Conservation (phyloP, 37 sponge, comb jelly and placozoan species). For the Hormiphora californensis region DNA sequence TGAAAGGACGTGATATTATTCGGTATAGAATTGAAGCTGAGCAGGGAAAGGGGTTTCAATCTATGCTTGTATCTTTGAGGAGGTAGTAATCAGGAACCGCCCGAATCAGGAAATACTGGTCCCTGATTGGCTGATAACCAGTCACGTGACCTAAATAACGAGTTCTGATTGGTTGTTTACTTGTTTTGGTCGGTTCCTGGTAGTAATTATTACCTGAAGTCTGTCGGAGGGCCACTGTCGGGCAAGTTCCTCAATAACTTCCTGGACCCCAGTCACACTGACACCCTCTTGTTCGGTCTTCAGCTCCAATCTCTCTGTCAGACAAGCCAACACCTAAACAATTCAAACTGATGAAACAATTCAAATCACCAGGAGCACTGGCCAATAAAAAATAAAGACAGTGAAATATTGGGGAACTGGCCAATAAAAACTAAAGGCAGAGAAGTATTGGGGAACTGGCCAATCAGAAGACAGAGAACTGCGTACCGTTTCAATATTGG, state of each 20-base stretch:
- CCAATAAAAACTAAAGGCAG: background rate
- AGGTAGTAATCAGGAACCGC: too few species aligned
- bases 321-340: constrained; percentile 70
- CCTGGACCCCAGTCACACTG: constrained; percentile 67
- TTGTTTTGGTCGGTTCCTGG: too few species aligned
- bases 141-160: too few species aligned
- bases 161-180: too few species aligned
- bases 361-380: background rate
- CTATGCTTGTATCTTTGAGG: background rate
- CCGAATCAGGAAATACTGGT: too few species aligned
- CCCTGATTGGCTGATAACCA: too few species aligned
- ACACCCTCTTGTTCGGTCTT: constrained; percentile 62
- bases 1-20: constrained; percentile 23
- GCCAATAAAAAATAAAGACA: background rate
- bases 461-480: background rate
- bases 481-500: constrained; percentile 84
- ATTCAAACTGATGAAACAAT: background rate
- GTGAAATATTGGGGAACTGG: background rate
- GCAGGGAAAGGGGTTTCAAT: background rate
- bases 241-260: constrained; percentile 64
- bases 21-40: background rate
- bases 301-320: constrained; percentile 68
- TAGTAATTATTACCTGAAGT: constrained; percentile 66
- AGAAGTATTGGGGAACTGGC: background rate
- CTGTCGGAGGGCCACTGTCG: constrained; percentile 78